phyloP scores from a whole-genome alignment of 1,140 invertebrate genomes.

The Copidosoma floridanum region DNA sequence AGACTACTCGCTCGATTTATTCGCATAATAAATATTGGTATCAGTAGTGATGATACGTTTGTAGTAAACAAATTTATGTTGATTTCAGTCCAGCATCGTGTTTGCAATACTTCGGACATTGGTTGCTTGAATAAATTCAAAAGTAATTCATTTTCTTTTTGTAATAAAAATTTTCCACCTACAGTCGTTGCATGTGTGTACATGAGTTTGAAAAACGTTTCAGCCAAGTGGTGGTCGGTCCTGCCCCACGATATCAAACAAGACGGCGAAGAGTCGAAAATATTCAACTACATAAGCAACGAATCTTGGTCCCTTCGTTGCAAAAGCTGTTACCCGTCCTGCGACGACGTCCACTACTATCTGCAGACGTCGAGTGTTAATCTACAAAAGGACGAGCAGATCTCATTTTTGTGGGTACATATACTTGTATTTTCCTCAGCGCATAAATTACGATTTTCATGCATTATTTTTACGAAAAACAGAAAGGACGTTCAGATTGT shows the following conservation, averaged over 20 bases:
- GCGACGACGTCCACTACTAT: constrained; percentile 33
- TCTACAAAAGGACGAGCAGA: neutral
- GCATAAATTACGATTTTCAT: too few relatives aligned
- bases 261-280: constrained; percentile 7
- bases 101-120: constrained; percentile 8
- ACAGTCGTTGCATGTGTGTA: too few relatives aligned
- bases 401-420: constrained; percentile 11
- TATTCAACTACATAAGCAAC: neutral
- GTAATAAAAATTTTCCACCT: neutral
- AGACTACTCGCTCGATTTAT: too few relatives aligned
- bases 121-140: constrained; percentile 5
- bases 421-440: too few relatives aligned
- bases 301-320: constrained; percentile 27
- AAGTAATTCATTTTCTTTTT: neutral
- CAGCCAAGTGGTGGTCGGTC: constrained; percentile 35
- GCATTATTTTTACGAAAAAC: constrained; percentile 9
- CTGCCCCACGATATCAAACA: constrained; percentile 26
- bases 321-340: constrained; percentile 36
- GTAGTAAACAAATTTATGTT: too few relatives aligned
- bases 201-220: neutral
- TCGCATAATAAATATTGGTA: too few relatives aligned
- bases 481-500: constrained; percentile 19
- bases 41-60: too few relatives aligned
- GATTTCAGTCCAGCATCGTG: neutral
- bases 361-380: constrained; percentile 20